Conservation (phyloP, 2,113 vertebrate genomes). For the Polyodon spathula region DNA sequence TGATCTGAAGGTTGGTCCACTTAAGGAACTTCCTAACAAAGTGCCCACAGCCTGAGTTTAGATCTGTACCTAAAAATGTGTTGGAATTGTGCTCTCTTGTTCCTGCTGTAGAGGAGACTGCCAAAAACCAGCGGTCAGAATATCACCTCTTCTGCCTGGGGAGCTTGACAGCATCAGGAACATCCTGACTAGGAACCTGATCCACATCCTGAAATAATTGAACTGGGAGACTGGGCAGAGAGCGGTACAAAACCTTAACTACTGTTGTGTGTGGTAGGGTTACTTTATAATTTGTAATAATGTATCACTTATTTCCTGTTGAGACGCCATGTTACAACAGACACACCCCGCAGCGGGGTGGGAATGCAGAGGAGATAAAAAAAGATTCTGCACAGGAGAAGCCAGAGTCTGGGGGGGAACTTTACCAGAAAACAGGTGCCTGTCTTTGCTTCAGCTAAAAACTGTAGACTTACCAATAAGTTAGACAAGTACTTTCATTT, state of each 20-base stretch:
- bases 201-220: constrained; percentile 36
- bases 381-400: constrained; percentile 52
- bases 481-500: constrained; percentile 37
- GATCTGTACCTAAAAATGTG: constrained; percentile 29
- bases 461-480: background rate
- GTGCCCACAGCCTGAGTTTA: no score
- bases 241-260: background rate
- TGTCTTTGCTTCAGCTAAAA: constrained; percentile 27
- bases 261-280: background rate
- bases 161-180: constrained; percentile 62
- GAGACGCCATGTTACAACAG: constrained; percentile 66
- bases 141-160: constrained; percentile 31
- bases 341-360: constrained; percentile 60
- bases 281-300: background rate
- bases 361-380: constrained; percentile 34
- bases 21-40: no score
- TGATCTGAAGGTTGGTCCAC: no score
- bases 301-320: background rate
- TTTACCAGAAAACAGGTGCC: constrained; percentile 31
- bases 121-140: constrained; percentile 20
- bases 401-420: constrained; percentile 39
- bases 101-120: constrained; percentile 24
- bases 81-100: background rate
- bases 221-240: background rate
- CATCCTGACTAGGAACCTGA: constrained; percentile 65